phyloP scores from a whole-genome alignment of 2,797 vertebrate species.

The Moxostoma hubbsi region DNA sequence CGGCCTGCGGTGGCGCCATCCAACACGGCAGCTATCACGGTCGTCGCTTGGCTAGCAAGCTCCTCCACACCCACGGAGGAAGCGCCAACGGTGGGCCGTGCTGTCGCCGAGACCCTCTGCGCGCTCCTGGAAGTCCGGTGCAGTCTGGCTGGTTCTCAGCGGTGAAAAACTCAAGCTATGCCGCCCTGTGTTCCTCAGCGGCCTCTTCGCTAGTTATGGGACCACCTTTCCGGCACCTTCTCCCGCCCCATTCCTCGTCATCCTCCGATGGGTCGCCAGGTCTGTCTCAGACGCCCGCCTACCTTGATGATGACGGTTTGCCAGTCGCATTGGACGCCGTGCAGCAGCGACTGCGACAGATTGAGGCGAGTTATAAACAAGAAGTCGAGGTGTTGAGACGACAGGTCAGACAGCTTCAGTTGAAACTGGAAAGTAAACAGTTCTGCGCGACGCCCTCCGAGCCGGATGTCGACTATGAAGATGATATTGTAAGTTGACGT shows the following conservation, averaged over 20 bases:
- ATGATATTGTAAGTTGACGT: slow-evolving; percentile 91
- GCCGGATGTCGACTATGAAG: slow-evolving; percentile 94
- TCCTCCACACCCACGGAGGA: slow-evolving; percentile 77
- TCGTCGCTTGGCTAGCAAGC: slow-evolving; percentile 82
- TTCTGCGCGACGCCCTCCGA: slow-evolving; percentile 88
- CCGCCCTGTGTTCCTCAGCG: slow-evolving; percentile 66
- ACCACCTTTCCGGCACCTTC: slow-evolving; percentile 55
- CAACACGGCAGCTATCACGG: slow-evolving; percentile 84
- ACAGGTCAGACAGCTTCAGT: slow-evolving; percentile 95
- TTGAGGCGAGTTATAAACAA: slow-evolving; percentile 96
- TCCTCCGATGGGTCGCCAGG: slow-evolving; percentile 69
- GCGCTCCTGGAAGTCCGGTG: slow-evolving; percentile 66
- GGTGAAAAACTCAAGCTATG: slow-evolving; percentile 58
- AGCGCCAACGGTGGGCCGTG: slow-evolving; percentile 77
- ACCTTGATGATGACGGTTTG: slow-evolving; percentile 94
- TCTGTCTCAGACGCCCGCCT: slow-evolving; percentile 80
- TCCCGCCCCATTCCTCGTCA: slow-evolving; percentile 67
- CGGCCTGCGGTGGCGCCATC: slow-evolving; percentile 79
- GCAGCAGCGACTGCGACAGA: slow-evolving; percentile 95
- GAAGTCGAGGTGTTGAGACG: slow-evolving; percentile 94
- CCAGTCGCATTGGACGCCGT: slow-evolving; percentile 94
- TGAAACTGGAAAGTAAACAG: slow-evolving; percentile 93
- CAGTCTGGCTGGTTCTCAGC: slow-evolving; percentile 70
- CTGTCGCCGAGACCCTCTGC: slow-evolving; percentile 80
- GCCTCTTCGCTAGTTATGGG: slow-evolving; percentile 48